These are phyloP conservation scores for Rhopalosiphum maidis DNA, from an alignment of 1,140 invertebrate species.

Conservation along the genomic window DNA sequence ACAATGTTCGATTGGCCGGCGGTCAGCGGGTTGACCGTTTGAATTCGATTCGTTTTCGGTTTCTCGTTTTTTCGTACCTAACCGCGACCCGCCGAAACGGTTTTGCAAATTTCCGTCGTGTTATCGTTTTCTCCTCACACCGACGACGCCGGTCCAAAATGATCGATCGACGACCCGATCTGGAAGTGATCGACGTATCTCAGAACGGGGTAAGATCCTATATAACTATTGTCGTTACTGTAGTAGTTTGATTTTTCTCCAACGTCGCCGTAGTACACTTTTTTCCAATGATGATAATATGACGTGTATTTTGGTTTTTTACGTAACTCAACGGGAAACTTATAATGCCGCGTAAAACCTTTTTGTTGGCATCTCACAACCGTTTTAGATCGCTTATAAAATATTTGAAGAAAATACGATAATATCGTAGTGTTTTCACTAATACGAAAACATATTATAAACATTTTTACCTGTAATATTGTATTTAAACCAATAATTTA, in stretches of 20 bases:
- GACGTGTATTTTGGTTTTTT: not conserved
- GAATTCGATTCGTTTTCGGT: not conserved
- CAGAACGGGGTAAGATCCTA: conserved; percentile 42
- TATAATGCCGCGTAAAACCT: not conserved
- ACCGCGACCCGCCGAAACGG: not conserved
- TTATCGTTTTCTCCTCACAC: not conserved
- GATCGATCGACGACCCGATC: conserved; percentile 43
- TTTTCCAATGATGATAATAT: not conserved
- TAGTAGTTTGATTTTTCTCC: not conserved
- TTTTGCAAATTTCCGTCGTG: not conserved
- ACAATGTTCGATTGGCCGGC: not conserved
- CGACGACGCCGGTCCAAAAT: not conserved
- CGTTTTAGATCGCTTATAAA: not conserved
- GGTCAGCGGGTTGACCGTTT: not conserved
- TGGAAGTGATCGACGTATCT: conserved; percentile 51
- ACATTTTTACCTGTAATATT: not conserved
- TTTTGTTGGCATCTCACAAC: not conserved
- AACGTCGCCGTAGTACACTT: not conserved
- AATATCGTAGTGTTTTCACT: not conserved
- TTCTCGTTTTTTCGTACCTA: not conserved
- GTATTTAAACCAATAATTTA: not conserved
- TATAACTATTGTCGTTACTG: not conserved
- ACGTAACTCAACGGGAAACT: not conserved
- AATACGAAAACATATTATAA: not conserved
- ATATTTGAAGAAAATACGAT: not conserved